Base-by-base conservation (phyloP, 53 echinoderm and acorn worm genomes). In the Temnopleurus reevesii region DNA sequence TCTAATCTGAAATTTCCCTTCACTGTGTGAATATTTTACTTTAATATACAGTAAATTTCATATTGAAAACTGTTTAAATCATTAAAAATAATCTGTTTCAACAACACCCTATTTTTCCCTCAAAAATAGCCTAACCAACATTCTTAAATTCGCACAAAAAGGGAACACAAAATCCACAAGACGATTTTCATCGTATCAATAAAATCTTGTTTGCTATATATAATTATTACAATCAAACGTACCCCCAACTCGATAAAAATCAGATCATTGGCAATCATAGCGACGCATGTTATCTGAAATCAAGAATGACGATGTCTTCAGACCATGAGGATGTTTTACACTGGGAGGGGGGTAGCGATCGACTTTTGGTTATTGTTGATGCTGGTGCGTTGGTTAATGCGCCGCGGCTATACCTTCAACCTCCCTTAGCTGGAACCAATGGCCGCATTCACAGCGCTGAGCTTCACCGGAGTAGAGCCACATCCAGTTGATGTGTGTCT, bases 401-500 rank as follows among this genome's bases (percentile, higher is more conserved):
- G 60, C 88, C 7, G 88, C 65, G 17, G 66, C 88, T 87, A 87
- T 87, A 87, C 66, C 66, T 47, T 65, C 88, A 25, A 87, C 88
- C 25, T 87, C 88, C 30, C 33, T 34, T 12, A 87, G 88, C 55
- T 66, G 26, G 55, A 87, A 87, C 88, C 88, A 87, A 49, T 87
- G 88, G 35, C 88, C 88, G 23, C 88, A 87, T 38, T 92, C 92
- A 25, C 99, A 98, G 34, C 99, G 90, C 77, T 98, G 99, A 8
- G 99, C 18, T 8, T 92, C 91, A 15, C 99, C 99, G 1, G 89
- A 57, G 29, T 96, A 85, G 64, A 98, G 91, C 94, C 96, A 96
- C 95, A 98, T 94, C 99, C 99, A 98, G 88, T 96, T 98, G 45
- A 98, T 96, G 53, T 85, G 92, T 47, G 99, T 98, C 65, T 94